Evolutionary conservation across 1,140 invertebrate species (phyloP).

Genomic region (Pseudomyrmex concolor): DNA sequence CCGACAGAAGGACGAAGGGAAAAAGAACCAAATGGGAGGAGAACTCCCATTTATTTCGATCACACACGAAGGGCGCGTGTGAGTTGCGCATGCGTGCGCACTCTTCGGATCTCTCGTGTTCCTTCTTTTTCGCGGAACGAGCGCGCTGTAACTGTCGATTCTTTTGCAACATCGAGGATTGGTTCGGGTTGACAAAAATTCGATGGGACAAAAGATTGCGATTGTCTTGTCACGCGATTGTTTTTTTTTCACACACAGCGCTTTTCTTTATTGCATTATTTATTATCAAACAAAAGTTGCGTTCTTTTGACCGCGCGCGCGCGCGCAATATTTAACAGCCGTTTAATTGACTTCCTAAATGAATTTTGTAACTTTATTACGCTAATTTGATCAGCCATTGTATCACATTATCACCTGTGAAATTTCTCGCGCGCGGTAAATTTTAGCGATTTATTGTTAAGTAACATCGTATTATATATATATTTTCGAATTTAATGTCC

Average conservation of each 20-base stretch:
- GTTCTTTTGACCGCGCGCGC: too few species aligned
- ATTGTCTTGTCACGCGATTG: conserved; percentile 3
- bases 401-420: not conserved
- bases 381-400: not conserved
- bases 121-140: conserved; percentile 28
- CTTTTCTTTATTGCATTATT: conserved; percentile 28
- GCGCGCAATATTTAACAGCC: not conserved
- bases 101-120: not conserved
- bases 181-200: conserved; percentile 43
- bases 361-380: conserved; percentile 27
- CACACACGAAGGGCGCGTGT: conserved; percentile 14
- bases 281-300: not conserved
- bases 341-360: not conserved
- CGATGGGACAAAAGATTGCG: conserved; percentile 33
- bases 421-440: conserved; percentile 14
- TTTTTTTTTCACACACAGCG: not conserved
- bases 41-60: conserved; percentile 55
- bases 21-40: conserved; percentile 22
- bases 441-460: conserved; percentile 39
- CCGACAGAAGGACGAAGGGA: not conserved
- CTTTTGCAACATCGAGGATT: conserved; percentile 25
- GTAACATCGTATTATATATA: conserved; percentile 2
- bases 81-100: conserved; percentile 33
- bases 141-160: conserved; percentile 7
- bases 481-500: conserved; percentile 35